Base-by-base conservation (phyloP, 2,797 vertebrate species). In the Trichosurus vulpecula region DNA sequence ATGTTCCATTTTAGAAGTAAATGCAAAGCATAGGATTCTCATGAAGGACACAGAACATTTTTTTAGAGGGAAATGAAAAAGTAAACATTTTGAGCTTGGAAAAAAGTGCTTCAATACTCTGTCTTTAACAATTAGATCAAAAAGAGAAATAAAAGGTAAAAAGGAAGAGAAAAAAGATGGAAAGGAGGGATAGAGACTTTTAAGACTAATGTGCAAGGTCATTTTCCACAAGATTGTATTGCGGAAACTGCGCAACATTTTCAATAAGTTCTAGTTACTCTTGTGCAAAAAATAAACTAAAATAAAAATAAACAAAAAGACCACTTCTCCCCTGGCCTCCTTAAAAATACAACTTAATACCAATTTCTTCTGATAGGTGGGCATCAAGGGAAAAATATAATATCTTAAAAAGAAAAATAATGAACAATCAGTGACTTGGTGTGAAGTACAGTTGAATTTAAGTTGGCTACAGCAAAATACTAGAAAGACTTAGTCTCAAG, bases 41-140 rank as follows among this genome's bases (percentile, higher is more conserved):
- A 74, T 93, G 47, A 81, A 74, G 51, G 30, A 47, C 19, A 10
- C 2, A 81, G 41, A 47, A 47, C 74, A 81, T 47, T 47, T 66
- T 47, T 55, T 92, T 89, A 92, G 53, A 4, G 12, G 47, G 35
- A 27, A 94, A 92, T 94, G 6, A 61, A 94, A 93, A 95, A 52
- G 35, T 90, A 74, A 93, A 89, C 12, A 91, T 54, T 91, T 41
- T 47, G 53, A 95, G 6, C 4, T 56, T 47, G 6, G n/a, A 57
- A 94, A 92, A 92, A 92, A 89, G n/a, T 56, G 0, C 6, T 54
- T 52, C 22, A 74, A 0, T 61, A 54, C 90, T 92, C 61, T 58
- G 95, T 56, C 52, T 4, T 3, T 93, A 93, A 94, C 30, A 53
- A 91, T 92, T 91, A 94, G 12, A 61, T 35, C 51, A 8, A 22